phyloP scores from a whole-genome alignment of 1,140 invertebrate species.

The Radopholus similis region DNA sequence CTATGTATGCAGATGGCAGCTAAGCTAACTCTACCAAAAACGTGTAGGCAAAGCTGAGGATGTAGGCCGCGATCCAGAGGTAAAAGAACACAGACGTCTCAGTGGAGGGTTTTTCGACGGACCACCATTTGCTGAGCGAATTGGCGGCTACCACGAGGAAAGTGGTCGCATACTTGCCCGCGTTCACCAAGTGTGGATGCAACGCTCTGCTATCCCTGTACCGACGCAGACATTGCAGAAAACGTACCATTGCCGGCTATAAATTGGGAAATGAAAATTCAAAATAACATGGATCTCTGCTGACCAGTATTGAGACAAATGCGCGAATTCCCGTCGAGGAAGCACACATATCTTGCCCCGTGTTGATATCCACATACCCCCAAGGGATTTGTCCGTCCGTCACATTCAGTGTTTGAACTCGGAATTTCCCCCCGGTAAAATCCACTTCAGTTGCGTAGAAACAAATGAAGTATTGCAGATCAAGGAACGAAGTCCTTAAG shows the following conservation, averaged over 20 bases:
- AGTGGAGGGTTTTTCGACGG: conserved; percentile 31
- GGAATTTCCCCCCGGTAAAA: conserved; percentile 47
- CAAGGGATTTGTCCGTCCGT: conserved; percentile 52
- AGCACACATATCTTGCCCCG: conserved; percentile 61
- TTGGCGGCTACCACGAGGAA: conserved; percentile 72
- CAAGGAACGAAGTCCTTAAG: conserved; percentile 72
- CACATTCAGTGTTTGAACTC: conserved; percentile 47
- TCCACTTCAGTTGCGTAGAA: conserved; percentile 64
- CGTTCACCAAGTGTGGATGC: conserved; percentile 92
- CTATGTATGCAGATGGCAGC: conserved; percentile 71
- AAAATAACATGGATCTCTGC: neutral
- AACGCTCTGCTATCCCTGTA: conserved; percentile 73
- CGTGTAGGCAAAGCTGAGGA: conserved; percentile 66
- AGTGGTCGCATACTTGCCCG: conserved; percentile 94
- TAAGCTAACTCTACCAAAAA: conserved; percentile 68
- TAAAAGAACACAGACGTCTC: conserved; percentile 51
- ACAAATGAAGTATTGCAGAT: conserved; percentile 84
- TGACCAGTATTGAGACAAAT: conserved; percentile 78
- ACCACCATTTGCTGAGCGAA: conserved; percentile 68
- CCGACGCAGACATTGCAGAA: conserved; percentile 90
- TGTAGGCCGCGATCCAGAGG: conserved; percentile 56
- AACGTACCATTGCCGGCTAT: conserved; percentile 96
- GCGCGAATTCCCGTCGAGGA: conserved; percentile 66
- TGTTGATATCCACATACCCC: conserved; percentile 52
- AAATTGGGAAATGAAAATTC: neutral